Evolutionary conservation across 2,797 vertebrate genomes (phyloP).

Genomic region (Coluber constrictor): DNA sequence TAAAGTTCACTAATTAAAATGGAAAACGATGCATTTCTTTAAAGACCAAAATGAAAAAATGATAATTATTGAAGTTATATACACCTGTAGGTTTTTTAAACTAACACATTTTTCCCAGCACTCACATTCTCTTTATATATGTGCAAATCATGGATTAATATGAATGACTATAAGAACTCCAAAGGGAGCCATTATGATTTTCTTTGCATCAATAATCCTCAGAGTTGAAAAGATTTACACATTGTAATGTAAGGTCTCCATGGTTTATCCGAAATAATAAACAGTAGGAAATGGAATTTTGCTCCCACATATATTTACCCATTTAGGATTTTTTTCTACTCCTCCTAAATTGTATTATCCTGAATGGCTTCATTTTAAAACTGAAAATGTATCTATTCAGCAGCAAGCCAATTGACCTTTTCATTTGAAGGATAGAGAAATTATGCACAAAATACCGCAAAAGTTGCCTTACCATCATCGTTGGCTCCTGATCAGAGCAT

Average conservation of each 20-base stretch:
- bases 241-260: conserved; percentile 19
- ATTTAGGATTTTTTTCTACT: not conserved
- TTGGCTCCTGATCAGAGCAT: not conserved
- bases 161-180: conserved; percentile 31
- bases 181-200: not conserved
- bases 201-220: conserved; percentile 35
- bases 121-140: conserved; percentile 2
- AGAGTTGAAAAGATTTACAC: conserved; percentile 40
- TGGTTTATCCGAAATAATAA: conserved; percentile 27
- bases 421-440: conserved; percentile 1
- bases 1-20: not conserved
- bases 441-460: not conserved
- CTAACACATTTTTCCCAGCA: not conserved
- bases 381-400: not conserved
- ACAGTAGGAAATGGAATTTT: not conserved
- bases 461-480: not conserved
- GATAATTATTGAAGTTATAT: conserved; percentile 6
- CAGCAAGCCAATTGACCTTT: not conserved
- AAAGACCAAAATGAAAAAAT: conserved; percentile 12
- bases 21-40: not conserved
- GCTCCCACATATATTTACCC: not conserved
- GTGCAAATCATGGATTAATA: conserved; percentile 10
- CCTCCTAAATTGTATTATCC: not conserved
- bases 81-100: conserved; percentile 14
- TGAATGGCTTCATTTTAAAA: conserved; percentile 20